Conservation (phyloP, 2,113 vertebrate species). For the Lamprotornis superbus region DNA sequence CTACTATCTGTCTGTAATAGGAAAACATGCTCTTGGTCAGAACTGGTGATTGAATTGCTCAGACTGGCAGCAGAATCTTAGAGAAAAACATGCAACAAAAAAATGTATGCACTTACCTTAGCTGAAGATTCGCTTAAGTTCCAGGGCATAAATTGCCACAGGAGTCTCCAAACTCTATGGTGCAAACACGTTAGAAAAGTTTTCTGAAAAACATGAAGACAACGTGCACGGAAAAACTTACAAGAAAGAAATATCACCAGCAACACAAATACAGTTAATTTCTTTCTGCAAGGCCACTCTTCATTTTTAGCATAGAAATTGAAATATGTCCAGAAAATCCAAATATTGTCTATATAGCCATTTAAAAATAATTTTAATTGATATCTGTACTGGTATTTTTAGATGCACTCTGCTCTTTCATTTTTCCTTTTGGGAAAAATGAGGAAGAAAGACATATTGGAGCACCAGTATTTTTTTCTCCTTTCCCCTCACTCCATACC, state of each 20-base stretch:
- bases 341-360: neutral
- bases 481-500: neutral
- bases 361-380: neutral
- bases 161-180: neutral
- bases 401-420: neutral
- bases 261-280: neutral
- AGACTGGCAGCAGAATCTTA: neutral
- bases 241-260: neutral
- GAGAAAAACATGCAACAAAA: neutral
- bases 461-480: neutral
- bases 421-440: neutral
- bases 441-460: neutral
- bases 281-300: neutral
- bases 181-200: rapidly evolving
- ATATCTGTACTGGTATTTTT: neutral
- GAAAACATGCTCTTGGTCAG: neutral
- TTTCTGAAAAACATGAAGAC: neutral
- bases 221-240: rapidly evolving
- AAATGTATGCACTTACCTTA: neutral
- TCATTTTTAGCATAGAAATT: neutral
- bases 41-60: neutral
- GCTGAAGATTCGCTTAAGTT: neutral
- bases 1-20: neutral
- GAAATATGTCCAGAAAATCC: neutral
- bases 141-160: neutral